A percentile compares a stretch with the other conserved stretches of the same genome.
These are phyloP conservation scores for Dicrostonyx torquatus DNA, from an alignment of 2,797 vertebrate species.

Conservation along the genomic window DNA sequence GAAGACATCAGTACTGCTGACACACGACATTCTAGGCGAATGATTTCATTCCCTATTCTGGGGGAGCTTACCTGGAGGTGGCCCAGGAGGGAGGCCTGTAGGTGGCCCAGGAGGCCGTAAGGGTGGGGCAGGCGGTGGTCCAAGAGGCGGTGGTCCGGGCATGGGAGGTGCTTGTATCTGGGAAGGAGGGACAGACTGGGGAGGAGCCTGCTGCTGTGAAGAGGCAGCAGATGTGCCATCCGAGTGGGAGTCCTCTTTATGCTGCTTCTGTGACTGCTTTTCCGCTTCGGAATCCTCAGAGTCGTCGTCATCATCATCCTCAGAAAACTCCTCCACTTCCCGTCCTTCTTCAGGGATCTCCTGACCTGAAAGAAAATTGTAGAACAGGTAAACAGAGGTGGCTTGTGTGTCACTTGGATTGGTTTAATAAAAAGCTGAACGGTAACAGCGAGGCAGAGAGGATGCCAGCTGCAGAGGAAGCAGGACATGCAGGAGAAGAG, in stretches of 20 bases:
- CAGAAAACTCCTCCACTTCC: constrained; percentile 90
- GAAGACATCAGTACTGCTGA: not conserved
- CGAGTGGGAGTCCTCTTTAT: constrained; percentile 88
- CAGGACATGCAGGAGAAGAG: not conserved
- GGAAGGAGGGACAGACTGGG: constrained; percentile 86
- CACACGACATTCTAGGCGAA: not conserved
- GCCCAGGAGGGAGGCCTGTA: constrained; percentile 95
- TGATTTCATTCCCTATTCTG: not conserved
- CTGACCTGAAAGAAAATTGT: constrained; percentile 89
- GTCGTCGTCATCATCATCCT: constrained; percentile 87
- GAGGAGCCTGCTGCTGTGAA: constrained; percentile 84
- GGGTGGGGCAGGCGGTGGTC: constrained; percentile 95
- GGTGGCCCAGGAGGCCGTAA: constrained; percentile 97
- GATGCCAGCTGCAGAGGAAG: not conserved
- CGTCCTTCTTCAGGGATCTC: constrained; percentile 95
- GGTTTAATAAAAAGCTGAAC: not conserved
- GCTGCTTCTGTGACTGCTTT: constrained; percentile 88
- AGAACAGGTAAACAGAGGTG: constrained; percentile 15
- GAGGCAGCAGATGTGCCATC: constrained; percentile 80
- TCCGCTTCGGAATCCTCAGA: constrained; percentile 93
- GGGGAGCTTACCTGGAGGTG: constrained; percentile 92
- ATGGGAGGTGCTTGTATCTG: constrained; percentile 95
- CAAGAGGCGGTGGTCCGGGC: constrained; percentile 95
- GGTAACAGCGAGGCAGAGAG: not conserved
- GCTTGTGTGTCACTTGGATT: not conserved